Evolutionary conservation across 2,797 vertebrate genomes (phyloP).

Genomic region (Xyrichtys novacula): DNA sequence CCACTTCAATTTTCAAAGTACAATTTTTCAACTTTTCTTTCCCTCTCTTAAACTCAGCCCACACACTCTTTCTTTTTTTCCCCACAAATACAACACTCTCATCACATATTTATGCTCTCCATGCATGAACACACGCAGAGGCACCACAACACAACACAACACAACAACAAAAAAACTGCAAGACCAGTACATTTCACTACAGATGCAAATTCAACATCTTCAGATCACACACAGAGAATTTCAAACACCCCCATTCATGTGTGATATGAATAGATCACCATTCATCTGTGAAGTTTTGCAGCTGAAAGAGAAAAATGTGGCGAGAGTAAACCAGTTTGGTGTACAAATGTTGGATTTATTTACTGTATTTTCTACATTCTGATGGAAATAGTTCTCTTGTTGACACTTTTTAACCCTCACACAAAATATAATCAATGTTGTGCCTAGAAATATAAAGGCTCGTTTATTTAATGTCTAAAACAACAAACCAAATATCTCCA

Average conservation of each 20-base stretch:
- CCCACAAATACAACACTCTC: background rate
- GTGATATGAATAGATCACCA: conserved; percentile 7
- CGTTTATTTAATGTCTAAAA: background rate
- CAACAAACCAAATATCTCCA: too few species aligned
- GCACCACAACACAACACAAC: background rate
- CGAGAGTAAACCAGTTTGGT: background rate
- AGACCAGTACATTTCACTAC: background rate
- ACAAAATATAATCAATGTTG: background rate
- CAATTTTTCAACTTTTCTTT: background rate
- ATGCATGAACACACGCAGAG: background rate
- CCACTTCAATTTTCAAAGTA: background rate
- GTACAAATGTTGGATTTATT: background rate
- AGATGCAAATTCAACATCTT: conserved; percentile 20
- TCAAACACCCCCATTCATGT: conserved; percentile 4
- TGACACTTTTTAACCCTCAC: background rate
- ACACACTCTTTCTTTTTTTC: background rate
- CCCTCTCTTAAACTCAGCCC: background rate
- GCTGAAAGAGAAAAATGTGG: conserved; percentile 22
- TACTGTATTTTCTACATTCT: background rate
- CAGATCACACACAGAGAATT: conserved; percentile 12
- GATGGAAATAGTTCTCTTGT: background rate
- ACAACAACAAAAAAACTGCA: conserved; percentile 3
- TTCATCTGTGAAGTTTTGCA: conserved; percentile 4
- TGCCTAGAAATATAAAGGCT: background rate
- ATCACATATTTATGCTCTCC: background rate